Evolutionary conservation across 2,888 invertebrate genomes (phyloP).

Genomic region (Macrosiphum euphorbiae): DNA sequence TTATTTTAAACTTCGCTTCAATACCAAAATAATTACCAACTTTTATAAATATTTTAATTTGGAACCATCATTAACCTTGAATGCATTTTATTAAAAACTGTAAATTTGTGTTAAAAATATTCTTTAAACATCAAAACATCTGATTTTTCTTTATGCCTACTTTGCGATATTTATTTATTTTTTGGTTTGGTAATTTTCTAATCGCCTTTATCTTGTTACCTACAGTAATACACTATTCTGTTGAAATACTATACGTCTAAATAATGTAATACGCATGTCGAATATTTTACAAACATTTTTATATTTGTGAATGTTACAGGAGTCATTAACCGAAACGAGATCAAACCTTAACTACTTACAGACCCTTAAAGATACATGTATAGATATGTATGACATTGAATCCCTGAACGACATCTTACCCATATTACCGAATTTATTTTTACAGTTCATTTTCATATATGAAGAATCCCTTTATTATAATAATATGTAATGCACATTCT

Average conservation of each 20-base stretch:
- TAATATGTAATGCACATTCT: background rate
- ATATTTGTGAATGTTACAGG: background rate
- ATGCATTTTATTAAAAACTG: background rate
- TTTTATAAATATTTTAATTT: background rate
- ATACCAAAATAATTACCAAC: background rate
- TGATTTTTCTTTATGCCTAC: background rate
- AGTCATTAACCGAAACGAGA: background rate
- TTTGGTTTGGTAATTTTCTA: background rate
- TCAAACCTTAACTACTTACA: constrained; percentile 33
- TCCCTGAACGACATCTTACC: background rate
- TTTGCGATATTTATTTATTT: background rate
- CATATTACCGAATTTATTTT: background rate
- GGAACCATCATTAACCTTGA: background rate
- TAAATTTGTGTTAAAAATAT: background rate
- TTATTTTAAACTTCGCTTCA: background rate
- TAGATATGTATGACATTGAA: background rate
- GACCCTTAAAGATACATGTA: background rate
- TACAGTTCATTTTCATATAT: background rate
- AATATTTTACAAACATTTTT: background rate
- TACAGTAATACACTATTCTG: background rate
- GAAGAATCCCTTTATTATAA: constrained; percentile 28
- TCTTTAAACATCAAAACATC: background rate
- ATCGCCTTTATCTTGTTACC: background rate
- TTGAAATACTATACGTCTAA: background rate
- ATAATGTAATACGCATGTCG: background rate